These are phyloP conservation scores for Pollenia amentaria DNA, from an alignment of 2,888 invertebrate species.

Conservation along the genomic window DNA sequence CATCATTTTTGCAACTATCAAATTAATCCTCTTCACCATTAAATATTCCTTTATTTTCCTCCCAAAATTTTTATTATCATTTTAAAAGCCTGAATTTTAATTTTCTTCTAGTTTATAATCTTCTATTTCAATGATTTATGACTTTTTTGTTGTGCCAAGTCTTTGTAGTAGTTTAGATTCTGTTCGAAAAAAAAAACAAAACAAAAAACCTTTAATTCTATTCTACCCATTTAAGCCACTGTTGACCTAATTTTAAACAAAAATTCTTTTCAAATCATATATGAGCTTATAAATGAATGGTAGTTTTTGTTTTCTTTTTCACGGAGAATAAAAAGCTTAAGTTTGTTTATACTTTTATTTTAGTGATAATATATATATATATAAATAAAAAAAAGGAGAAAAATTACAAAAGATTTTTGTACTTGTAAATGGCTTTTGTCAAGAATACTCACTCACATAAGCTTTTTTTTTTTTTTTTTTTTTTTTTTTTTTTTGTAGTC, in stretches of 20 bases:
- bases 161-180: neutral
- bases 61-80: no score
- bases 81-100: no score
- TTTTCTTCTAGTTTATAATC: slow-evolving; percentile 4
- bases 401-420: neutral
- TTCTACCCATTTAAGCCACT: slow-evolving; percentile 56
- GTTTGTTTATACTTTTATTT: slow-evolving; percentile 17
- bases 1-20: no score
- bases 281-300: slow-evolving; percentile 20
- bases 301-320: neutral
- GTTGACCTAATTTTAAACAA: slow-evolving; percentile 69
- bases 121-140: slow-evolving; percentile 64
- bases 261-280: slow-evolving; percentile 51
- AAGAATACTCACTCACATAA: neutral
- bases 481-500: neutral
- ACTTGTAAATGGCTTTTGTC: slow-evolving; percentile 18
- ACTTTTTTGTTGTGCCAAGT: slow-evolving; percentile 25
- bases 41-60: no score
- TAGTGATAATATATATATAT: slow-evolving; percentile 10
- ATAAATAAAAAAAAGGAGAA: neutral
- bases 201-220: slow-evolving; percentile 50
- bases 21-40: no score
- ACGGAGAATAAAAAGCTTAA: neutral
- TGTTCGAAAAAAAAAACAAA: slow-evolving; percentile 29
- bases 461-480: neutral